Conservation (phyloP, 1,140 invertebrate species). For the Paracyclopina nana region DNA sequence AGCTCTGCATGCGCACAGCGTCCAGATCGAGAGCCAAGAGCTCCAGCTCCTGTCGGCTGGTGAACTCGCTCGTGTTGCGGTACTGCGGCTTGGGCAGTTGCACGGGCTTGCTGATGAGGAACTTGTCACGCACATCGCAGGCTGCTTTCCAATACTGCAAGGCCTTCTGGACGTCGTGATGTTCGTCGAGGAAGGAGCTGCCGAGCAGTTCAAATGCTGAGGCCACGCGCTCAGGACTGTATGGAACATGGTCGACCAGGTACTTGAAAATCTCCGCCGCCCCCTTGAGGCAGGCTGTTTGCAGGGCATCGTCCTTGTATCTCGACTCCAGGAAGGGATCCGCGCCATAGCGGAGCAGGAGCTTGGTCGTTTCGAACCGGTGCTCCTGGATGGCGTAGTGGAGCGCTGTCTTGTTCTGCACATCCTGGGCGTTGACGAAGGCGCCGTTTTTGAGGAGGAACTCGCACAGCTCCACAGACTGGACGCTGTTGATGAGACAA, state of each 20-base stretch:
- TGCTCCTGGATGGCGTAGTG: constrained; percentile 85
- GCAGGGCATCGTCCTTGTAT: constrained; percentile 70
- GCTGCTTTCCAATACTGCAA: constrained; percentile 23
- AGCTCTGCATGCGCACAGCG: constrained; percentile 53
- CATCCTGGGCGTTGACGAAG: constrained; percentile 38
- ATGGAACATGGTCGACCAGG: constrained; percentile 37
- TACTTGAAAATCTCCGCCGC: constrained; percentile 57
- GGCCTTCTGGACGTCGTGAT: constrained; percentile 24
- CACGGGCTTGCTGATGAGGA: constrained; percentile 21
- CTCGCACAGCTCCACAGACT: constrained; percentile 55
- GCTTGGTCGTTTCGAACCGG: constrained; percentile 56
- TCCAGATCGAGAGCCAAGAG: constrained; percentile 50
- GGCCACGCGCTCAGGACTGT: constrained; percentile 43
- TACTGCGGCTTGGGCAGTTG: constrained; percentile 38
- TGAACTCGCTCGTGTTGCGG: constrained; percentile 45
- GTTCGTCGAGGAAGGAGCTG: constrained; percentile 51
- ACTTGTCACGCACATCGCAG: constrained; percentile 22
- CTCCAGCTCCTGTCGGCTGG: constrained; percentile 44
- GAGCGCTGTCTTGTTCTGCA: constrained; percentile 71
- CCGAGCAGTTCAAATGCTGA: constrained; percentile 66
- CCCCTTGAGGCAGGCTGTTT: constrained; percentile 71
- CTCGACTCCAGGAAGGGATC: constrained; percentile 46
- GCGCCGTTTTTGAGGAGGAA: constrained; percentile 41
- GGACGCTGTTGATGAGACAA: constrained; percentile 79
- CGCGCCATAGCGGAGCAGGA: constrained; percentile 56